Conservation (phyloP, 2,797 vertebrate genomes). For the Lagocephalus sceleratus region DNA sequence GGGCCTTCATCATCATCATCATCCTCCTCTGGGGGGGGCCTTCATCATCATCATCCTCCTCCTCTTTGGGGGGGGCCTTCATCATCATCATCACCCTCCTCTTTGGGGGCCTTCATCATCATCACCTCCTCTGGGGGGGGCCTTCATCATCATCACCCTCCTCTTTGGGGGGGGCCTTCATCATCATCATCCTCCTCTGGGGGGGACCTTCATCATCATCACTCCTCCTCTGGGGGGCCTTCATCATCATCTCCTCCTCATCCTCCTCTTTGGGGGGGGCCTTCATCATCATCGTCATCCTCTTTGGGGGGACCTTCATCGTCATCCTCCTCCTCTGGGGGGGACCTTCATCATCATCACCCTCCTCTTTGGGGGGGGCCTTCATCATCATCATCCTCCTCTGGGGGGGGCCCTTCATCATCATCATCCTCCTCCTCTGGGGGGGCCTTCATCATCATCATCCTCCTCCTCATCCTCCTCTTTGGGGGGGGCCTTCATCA, state of each 20-base stretch:
- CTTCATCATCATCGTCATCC: too few relatives aligned
- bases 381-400: background rate
- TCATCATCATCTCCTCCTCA: too few relatives aligned
- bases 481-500: too few relatives aligned
- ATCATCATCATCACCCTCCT: background rate
- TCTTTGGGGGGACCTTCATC: background rate
- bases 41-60: constrained; percentile 11
- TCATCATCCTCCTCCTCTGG: constrained; percentile 2
- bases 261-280: too few relatives aligned
- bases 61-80: too few relatives aligned
- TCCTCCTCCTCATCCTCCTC: too few relatives aligned
- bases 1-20: background rate
- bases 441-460: constrained; percentile 29
- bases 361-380: too few relatives aligned
- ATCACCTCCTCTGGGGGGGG: constrained; percentile 17
- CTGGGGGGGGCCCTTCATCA: background rate
- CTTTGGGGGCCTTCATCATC: background rate
- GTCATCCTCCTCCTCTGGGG: constrained; percentile 13
- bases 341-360: constrained; percentile 28
- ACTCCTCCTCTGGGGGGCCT: constrained; percentile 16
- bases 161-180: too few relatives aligned
- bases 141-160: constrained; percentile 31
- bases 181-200: background rate
- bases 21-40: constrained; percentile 29
- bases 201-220: background rate